Conservation (phyloP, 37 sponge, comb jelly and placozoan genomes). For the Eunapius fragilis region DNA sequence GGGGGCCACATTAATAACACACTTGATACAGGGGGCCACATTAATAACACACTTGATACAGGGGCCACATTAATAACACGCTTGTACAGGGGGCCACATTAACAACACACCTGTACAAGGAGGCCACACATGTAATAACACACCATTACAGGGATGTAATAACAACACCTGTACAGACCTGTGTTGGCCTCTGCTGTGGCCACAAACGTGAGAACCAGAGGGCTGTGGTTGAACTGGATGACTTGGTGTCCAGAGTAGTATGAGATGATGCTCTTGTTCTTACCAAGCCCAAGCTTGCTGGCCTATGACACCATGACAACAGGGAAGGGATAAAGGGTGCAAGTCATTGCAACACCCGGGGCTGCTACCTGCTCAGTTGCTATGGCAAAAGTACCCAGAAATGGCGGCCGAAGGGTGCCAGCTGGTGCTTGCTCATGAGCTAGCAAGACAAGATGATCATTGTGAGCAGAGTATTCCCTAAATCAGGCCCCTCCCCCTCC, state of each 20-base stretch:
- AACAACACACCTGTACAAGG: no score
- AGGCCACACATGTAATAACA: no score
- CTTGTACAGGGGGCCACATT: no score
- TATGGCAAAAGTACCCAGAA: slow-evolving; percentile 72
- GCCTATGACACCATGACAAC: slow-evolving; percentile 41
- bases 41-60: no score
- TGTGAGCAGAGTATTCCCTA: no score
- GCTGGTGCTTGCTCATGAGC: slow-evolving; percentile 21
- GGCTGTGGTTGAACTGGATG: slow-evolving; percentile 73
- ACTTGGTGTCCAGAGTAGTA: slow-evolving; percentile 77
- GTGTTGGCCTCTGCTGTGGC: slow-evolving; percentile 70
- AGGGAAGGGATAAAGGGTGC: not conserved
- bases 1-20: no score
- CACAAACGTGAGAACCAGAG: slow-evolving; percentile 76
- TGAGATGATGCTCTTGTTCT: slow-evolving; percentile 67
- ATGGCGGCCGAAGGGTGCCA: slow-evolving; percentile 58
- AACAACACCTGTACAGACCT: slow-evolving; percentile 9
- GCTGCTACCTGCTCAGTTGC: slow-evolving; percentile 76
- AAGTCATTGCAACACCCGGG: not conserved
- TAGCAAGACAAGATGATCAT: no score
- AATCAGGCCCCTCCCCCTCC: not conserved
- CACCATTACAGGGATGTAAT: not conserved
- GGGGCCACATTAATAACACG: no score
- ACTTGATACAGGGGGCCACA: no score
- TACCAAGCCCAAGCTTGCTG: slow-evolving; percentile 73